Evolutionary conservation across 1,140 invertebrate genomes (phyloP).

Genomic region (Pectinophora gossypiella): DNA sequence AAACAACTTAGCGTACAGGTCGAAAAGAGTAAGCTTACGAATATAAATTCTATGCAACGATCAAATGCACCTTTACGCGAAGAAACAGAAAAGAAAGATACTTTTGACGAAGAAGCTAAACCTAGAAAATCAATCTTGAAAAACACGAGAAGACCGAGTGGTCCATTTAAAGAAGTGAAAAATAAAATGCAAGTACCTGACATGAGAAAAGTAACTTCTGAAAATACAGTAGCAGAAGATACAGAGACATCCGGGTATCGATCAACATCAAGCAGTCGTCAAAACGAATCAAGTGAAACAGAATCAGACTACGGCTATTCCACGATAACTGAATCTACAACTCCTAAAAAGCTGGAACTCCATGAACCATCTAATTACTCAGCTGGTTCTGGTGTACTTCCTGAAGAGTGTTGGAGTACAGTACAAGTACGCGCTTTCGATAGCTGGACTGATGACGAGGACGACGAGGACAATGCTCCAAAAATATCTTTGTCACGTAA

Average conservation of each 20-base stretch:
- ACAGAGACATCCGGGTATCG: constrained; percentile 78
- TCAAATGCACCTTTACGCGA: constrained; percentile 17
- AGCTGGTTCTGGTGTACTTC: constrained; percentile 56
- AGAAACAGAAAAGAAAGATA: constrained; percentile 17
- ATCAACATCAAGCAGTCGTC: constrained; percentile 65
- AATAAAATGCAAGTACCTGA: background rate
- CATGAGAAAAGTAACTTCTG: constrained; percentile 9
- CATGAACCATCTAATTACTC: constrained; percentile 47
- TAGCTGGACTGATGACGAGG: constrained; percentile 52
- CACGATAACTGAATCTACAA: constrained; percentile 67
- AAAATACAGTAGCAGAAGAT: constrained; percentile 60
- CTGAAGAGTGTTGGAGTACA: constrained; percentile 63
- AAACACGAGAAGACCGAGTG: constrained; percentile 41
- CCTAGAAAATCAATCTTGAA: constrained; percentile 64
- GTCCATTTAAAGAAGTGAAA: constrained; percentile 33
- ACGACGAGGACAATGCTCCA: constrained; percentile 46
- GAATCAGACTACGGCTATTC: constrained; percentile 77
- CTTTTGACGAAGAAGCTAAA: constrained; percentile 17
- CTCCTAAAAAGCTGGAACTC: constrained; percentile 60
- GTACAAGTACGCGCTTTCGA: constrained; percentile 51
- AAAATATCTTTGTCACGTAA: constrained; percentile 61
- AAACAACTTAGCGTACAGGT: constrained; percentile 31
- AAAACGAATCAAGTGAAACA: constrained; percentile 73
- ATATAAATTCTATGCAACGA: constrained; percentile 24
- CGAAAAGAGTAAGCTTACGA: constrained; percentile 29